These are phyloP conservation scores for Rhinoderma darwinii DNA, from an alignment of 2,113 vertebrate species.

Conservation along the genomic window DNA sequence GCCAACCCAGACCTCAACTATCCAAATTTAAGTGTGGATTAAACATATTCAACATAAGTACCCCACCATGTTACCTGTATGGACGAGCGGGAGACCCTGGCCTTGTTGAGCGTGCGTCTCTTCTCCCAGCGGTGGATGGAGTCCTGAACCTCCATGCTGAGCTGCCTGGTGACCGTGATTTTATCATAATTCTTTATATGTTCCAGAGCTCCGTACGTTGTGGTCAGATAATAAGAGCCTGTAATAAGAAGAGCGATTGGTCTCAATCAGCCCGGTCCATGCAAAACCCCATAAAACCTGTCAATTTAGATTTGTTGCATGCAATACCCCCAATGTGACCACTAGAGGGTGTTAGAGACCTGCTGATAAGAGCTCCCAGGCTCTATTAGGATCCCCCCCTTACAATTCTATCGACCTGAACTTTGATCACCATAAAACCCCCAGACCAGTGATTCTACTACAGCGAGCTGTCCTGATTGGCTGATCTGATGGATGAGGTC, in stretches of 20 bases:
- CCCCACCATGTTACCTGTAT: constrained; percentile 78
- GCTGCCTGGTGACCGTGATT: constrained; percentile 86
- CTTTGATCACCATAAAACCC: no score
- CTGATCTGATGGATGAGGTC: no score
- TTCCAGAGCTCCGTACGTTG: constrained; percentile 92
- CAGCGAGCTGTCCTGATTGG: no score
- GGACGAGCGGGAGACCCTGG: constrained; percentile 77
- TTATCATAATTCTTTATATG: constrained; percentile 95
- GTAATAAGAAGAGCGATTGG: no score
- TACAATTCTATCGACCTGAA: no score
- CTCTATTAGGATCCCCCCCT: no score
- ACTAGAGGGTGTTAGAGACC: background rate
- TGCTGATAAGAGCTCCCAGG: background rate
- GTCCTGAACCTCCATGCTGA: constrained; percentile 93
- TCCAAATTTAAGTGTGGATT: no score
- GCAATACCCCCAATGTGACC: background rate
- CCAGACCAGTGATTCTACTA: no score
- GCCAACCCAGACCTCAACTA: no score
- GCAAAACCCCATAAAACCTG: background rate
- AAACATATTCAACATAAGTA: background rate
- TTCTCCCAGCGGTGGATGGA: constrained; percentile 97
- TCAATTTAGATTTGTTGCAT: background rate
- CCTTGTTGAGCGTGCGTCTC: constrained; percentile 90
- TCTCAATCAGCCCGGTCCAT: background rate
- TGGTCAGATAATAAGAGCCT: constrained; percentile 97